Evolutionary conservation across 2,797 vertebrate genomes (phyloP).

Genomic region (Benthosema pterotum): DNA sequence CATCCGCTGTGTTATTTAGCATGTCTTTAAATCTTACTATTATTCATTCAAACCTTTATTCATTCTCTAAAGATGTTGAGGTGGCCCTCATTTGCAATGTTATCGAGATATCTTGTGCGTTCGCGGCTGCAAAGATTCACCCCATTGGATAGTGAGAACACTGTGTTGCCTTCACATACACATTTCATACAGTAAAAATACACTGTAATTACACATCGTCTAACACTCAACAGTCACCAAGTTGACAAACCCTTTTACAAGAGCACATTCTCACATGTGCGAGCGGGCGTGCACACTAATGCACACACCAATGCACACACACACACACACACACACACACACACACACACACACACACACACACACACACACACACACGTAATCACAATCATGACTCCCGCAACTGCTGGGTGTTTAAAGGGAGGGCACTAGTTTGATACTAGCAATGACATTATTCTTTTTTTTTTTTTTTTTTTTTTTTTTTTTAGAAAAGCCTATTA

Average conservation of each 20-base stretch:
- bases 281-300: too few relatives aligned
- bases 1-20: conserved; percentile 40
- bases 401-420: conserved; percentile 59
- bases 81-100: too few relatives aligned
- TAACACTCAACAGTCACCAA: conserved; percentile 11
- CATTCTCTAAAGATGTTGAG: too few relatives aligned
- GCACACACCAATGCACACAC: conserved; percentile 31
- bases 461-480: too few relatives aligned
- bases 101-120: conserved; percentile 33
- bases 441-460: conserved; percentile 14
- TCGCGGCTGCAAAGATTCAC: conserved; percentile 55
- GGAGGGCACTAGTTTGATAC: conserved; percentile 50
- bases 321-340: conserved; percentile 30
- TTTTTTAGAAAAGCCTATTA: conserved; percentile 14
- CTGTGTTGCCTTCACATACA: conserved; percentile 51
- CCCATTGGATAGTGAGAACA: conserved; percentile 56
- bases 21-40: conserved; percentile 68
- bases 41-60: too few relatives aligned
- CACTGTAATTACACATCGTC: conserved; percentile 38
- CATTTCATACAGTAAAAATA: conserved; percentile 42
- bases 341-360: conserved; percentile 7
- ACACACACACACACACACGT: conserved; percentile 25
- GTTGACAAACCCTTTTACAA: not conserved
- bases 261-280: conserved; percentile 13
- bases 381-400: conserved; percentile 38